Base-by-base conservation (phyloP, 2,113 vertebrate genomes). In the Terrapene triunguis region DNA sequence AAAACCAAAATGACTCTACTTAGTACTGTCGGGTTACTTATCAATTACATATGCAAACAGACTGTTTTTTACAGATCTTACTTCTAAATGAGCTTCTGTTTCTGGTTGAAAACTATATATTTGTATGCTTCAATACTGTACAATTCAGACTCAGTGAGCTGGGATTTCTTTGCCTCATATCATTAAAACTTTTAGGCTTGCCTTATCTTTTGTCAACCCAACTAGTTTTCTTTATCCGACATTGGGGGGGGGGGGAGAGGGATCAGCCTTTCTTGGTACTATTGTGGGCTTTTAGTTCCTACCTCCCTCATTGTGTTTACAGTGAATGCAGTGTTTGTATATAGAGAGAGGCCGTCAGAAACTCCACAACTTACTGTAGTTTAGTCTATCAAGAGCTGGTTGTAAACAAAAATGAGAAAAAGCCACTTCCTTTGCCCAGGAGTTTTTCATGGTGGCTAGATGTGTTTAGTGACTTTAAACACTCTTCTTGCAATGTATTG, bases 331-430 rank as follows among this genome's bases (percentile, higher is more conserved):
- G 90, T 97, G 82, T 97, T 96, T 98, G 96, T 98, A 78, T 98
- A 97, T 94, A 93, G 0, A 89, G 14, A 89, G 79, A 85, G 65
- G 83, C 93, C 93, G 94, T 98, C 97, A 96, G 92, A 96, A 97
- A 97, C 94, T 92, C 91, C 74, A 94, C 88, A 97, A 91, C 97
- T 98, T 97, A 97, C 97, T 97, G 82, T 89, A 98, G 98, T 98
- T 98, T 98, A 98, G 98, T 98, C 98, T 98, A 96, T 97, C 94
- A 97, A 96, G 88, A 94, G 65, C 87, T 97, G 91, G 87, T 88
- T 98, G 96, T 98, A 98, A 98, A 98, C 98, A 98, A 96, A 97
- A 93, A 98, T 89, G 94, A 98, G 95, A 85, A 96, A 98, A 98
- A 89, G 92, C 79, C 88, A 96, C 93, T 97, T 96, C 91, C 54